Evolutionary conservation across 2,113 vertebrate genomes (phyloP).

Genomic region (Hemiprocne comata): DNA sequence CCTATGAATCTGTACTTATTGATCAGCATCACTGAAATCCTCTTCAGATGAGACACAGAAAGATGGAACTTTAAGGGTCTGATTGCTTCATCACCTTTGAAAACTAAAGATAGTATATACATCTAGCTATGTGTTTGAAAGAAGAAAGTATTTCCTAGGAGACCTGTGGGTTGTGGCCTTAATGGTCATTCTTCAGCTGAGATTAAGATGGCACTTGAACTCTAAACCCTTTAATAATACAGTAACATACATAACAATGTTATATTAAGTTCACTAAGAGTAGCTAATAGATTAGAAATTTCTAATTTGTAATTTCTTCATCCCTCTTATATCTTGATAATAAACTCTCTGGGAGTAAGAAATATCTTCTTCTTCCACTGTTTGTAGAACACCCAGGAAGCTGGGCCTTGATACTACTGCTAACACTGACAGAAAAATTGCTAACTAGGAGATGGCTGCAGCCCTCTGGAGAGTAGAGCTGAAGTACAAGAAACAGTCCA

Average conservation of each 20-base stretch:
- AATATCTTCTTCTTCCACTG: neutral
- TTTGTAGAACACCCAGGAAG: neutral
- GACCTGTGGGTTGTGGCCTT: neutral
- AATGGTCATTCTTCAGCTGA: neutral
- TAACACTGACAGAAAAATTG: neutral
- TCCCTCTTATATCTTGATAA: neutral
- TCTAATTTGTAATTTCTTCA: neutral
- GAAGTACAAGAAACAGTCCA: neutral
- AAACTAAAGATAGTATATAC: neutral
- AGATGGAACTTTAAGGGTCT: neutral
- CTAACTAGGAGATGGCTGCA: neutral
- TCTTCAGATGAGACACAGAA: neutral
- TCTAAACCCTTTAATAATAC: neutral
- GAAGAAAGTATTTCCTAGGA: neutral
- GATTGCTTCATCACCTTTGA: neutral
- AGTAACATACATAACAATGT: neutral
- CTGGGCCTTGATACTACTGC: neutral
- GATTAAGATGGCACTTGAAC: neutral
- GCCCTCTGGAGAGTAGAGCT: neutral
- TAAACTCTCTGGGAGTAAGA: neutral
- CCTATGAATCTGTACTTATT: neutral
- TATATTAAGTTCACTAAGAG: neutral
- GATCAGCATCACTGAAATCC: neutral
- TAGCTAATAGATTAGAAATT: neutral
- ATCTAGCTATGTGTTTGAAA: neutral